phyloP scores from a whole-genome alignment of 2,888 invertebrate genomes.

The Leistus spinibarbis region DNA sequence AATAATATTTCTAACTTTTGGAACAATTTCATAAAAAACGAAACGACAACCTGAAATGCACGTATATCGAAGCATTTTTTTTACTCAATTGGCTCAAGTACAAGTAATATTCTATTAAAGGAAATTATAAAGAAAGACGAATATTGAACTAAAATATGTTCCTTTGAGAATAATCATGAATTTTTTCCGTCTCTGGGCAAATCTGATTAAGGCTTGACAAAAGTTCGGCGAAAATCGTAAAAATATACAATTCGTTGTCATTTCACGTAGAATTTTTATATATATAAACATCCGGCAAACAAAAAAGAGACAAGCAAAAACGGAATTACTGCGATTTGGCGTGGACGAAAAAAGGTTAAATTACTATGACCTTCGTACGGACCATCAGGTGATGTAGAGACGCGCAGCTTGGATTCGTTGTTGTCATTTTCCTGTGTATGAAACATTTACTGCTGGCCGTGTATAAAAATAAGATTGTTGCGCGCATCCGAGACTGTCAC shows the following conservation, averaged over 20 bases:
- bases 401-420: background rate
- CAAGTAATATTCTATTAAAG: no score
- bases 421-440: slow-evolving; percentile 25
- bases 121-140: no score
- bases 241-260: background rate
- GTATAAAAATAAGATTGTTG: slow-evolving; percentile 15
- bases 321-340: slow-evolving; percentile 20
- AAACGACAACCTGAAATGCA: no score
- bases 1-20: no score
- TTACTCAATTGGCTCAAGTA: no score
- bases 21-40: no score
- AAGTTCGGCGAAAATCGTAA: slow-evolving; percentile 27
- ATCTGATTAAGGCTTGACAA: slow-evolving; percentile 33
- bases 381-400: background rate
- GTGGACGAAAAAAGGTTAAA: slow-evolving; percentile 9
- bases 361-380: slow-evolving; percentile 13
- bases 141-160: no score
- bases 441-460: slow-evolving; percentile 29
- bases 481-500: background rate
- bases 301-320: slow-evolving; percentile 21
- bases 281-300: slow-evolving; percentile 11
- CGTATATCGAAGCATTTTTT: no score
- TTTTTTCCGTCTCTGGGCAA: slow-evolving; percentile 17
- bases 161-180: background rate
- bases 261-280: background rate